Percentiles rank a stretch among this genome's conserved stretches.
These are phyloP conservation scores for Cairina moschata DNA, from an alignment of 2,113 vertebrate genomes.

Conservation along the genomic window DNA sequence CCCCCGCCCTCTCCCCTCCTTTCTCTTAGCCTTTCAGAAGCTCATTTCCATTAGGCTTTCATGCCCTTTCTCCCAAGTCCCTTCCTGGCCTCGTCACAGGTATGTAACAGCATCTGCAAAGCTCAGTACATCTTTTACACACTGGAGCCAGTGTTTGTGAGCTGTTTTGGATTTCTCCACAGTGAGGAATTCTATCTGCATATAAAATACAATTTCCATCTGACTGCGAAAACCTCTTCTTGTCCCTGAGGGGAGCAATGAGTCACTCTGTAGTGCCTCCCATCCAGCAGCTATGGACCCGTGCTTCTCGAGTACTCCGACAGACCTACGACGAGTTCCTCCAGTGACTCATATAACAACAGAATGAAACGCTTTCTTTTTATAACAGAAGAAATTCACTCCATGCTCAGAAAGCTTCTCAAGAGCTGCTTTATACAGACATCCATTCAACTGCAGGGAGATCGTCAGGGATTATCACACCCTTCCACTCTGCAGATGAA, in stretches of 20 bases:
- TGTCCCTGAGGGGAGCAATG: background rate
- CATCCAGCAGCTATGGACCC: background rate
- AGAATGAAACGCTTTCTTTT: background rate
- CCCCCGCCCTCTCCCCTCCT: too few species aligned
- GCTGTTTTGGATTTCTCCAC: background rate
- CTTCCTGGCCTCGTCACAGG: background rate
- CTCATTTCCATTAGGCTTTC: background rate
- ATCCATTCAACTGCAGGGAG: background rate
- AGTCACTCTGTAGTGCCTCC: background rate
- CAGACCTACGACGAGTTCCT: background rate
- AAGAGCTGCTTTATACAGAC: rapidly evolving
- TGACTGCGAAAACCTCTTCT: background rate
- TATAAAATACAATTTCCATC: constrained; percentile 11
- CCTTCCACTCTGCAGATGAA: background rate
- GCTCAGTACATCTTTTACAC: background rate
- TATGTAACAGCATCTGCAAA: background rate
- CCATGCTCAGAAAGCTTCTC: background rate
- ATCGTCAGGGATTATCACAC: background rate
- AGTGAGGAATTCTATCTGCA: background rate
- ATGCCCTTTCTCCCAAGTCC: background rate
- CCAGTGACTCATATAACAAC: background rate
- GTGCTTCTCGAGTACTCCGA: background rate
- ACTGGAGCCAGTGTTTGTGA: background rate
- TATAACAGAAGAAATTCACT: background rate
- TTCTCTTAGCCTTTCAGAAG: background rate